A percentile compares a stretch with the other conserved stretches of the same genome.
Conservation (phyloP, 2,113 vertebrate species). For the Lates calcarifer region DNA sequence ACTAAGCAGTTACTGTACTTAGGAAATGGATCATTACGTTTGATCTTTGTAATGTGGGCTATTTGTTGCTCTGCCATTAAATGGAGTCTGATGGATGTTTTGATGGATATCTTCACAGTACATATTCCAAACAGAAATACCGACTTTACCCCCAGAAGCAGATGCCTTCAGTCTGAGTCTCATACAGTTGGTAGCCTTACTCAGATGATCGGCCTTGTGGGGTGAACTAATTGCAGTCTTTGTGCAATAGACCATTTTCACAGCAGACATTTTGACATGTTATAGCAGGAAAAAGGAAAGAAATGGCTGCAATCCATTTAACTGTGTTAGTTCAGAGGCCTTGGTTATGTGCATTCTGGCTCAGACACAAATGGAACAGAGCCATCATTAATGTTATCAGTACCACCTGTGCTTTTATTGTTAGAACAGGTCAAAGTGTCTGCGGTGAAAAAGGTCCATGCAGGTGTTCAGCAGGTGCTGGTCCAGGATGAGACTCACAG, state of each 20-base stretch:
- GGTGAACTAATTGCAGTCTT: conserved; percentile 16
- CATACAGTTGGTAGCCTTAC: background rate
- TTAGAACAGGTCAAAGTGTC: conserved; percentile 2
- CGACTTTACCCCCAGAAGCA: background rate
- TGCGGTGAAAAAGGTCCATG: background rate
- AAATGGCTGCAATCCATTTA: conserved; percentile 13
- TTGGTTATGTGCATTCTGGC: background rate
- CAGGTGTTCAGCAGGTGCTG: conserved; percentile 7
- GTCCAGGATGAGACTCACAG: background rate
- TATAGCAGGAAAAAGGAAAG: conserved; percentile 4
- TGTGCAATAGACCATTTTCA: background rate
- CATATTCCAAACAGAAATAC: conserved; percentile 1
- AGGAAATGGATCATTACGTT: background rate
- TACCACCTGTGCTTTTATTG: conserved; percentile 36
- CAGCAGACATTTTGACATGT: conserved; percentile 7
- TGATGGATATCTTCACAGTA: background rate
- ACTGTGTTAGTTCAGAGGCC: conserved; percentile 3
- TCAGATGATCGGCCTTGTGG: background rate
- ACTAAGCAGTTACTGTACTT: background rate
- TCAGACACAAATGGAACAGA: conserved; percentile 29
- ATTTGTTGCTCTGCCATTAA: conserved; percentile 8
- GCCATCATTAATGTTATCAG: conserved; percentile 21
- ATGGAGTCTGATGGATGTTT: background rate
- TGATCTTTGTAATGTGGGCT: background rate
- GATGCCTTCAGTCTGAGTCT: conserved; percentile 2